These are phyloP conservation scores for Nymphalis polychloros DNA, from an alignment of 2,888 invertebrate genomes.

Conservation along the genomic window DNA sequence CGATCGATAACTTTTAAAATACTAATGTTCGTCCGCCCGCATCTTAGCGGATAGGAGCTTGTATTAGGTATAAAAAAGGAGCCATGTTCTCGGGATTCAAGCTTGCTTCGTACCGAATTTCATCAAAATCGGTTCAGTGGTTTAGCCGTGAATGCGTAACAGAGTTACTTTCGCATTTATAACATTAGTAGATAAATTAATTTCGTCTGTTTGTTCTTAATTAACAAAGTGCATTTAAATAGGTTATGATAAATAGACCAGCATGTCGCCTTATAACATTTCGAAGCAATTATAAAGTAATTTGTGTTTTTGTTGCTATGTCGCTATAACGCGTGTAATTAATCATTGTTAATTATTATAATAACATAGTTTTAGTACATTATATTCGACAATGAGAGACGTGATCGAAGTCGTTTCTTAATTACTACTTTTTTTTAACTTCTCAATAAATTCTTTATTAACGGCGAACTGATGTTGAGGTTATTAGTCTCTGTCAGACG, in stretches of 20 bases:
- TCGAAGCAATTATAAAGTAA: slow-evolving; percentile 73
- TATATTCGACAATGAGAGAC: slow-evolving; percentile 28
- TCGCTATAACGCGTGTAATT: slow-evolving; percentile 55
- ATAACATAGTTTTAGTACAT: slow-evolving; percentile 46
- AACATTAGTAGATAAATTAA: neutral
- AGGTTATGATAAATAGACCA: neutral
- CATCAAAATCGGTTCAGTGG: too few relatives aligned
- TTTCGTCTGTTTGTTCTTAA: neutral
- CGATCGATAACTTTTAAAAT: too few relatives aligned
- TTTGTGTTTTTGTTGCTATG: slow-evolving; percentile 56
- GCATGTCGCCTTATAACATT: slow-evolving; percentile 39
- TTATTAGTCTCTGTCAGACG: neutral
- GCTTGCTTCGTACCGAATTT: too few relatives aligned
- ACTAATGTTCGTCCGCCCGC: too few relatives aligned
- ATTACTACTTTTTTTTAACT: slow-evolving; percentile 7
- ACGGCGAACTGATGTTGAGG: neutral
- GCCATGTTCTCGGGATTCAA: too few relatives aligned
- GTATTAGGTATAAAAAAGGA: too few relatives aligned
- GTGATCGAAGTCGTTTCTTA: slow-evolving; percentile 13
- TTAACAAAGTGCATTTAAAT: neutral
- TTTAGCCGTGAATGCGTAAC: too few relatives aligned
- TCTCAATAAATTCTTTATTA: neutral
- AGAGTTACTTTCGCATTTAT: neutral
- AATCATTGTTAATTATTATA: slow-evolving; percentile 58
- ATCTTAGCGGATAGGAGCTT: too few relatives aligned